phyloP scores from a whole-genome alignment of 2,797 vertebrate species.

The Microchirus variegatus region DNA sequence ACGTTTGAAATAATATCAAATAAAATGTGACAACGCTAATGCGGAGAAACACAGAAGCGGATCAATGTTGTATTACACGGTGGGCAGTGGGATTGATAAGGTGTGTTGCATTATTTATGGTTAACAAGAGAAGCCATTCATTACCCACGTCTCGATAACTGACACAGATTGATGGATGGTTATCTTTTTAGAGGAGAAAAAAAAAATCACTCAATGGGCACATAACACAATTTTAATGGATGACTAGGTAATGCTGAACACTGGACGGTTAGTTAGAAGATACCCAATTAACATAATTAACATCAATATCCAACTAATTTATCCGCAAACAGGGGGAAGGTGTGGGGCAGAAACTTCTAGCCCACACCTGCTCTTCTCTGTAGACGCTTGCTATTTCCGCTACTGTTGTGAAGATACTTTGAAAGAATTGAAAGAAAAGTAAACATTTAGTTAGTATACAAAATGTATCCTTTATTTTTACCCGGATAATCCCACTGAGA shows the following conservation, averaged over 20 bases:
- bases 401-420: background rate
- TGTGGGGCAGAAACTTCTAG: background rate
- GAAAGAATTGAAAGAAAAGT: no score
- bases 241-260: slow-evolving; percentile 69
- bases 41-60: slow-evolving; percentile 21
- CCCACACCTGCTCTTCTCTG: background rate
- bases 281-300: slow-evolving; percentile 76
- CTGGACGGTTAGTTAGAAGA: slow-evolving; percentile 52
- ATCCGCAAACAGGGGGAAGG: slow-evolving; percentile 38
- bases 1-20: no score
- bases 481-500: no score
- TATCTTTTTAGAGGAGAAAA: slow-evolving; percentile 58
- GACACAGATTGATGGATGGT: slow-evolving; percentile 69
- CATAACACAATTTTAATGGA: slow-evolving; percentile 70
- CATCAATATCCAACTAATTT: slow-evolving; percentile 63
- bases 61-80: slow-evolving; percentile 53
- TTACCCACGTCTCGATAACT: slow-evolving; percentile 69
- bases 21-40: background rate
- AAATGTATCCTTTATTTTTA: no score
- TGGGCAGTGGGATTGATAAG: slow-evolving; percentile 49
- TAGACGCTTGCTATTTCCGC: background rate
- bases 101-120: slow-evolving; percentile 69
- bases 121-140: slow-evolving; percentile 63
- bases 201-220: slow-evolving; percentile 65
- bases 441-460: no score